Evolutionary conservation across 2,113 vertebrate species (phyloP).

Genomic region (Emydocephalus ijimae): DNA sequence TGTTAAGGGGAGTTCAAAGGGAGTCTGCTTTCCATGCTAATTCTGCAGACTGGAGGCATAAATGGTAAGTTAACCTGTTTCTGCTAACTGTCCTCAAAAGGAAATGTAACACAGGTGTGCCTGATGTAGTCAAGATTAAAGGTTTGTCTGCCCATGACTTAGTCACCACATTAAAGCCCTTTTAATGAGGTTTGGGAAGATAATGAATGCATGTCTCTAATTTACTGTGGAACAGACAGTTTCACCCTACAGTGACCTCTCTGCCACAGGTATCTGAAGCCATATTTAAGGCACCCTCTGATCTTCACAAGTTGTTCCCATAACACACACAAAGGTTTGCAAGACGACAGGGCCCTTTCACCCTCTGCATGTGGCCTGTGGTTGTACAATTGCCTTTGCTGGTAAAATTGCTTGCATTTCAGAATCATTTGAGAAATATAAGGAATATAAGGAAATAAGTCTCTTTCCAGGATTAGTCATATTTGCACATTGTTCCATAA

Average conservation of each 20-base stretch:
- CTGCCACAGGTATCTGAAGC: conserved; percentile 70
- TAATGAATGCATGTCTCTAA: conserved; percentile 74
- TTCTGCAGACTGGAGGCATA: conserved; percentile 64
- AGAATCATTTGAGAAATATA: not conserved
- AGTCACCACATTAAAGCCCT: conserved; percentile 71
- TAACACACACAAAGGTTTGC: not conserved
- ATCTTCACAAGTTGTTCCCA: not conserved
- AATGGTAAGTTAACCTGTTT: conserved; percentile 67
- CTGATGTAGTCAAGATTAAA: conserved; percentile 76
- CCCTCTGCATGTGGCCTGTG: not conserved
- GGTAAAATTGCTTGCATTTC: not conserved
- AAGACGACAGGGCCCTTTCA: not conserved
- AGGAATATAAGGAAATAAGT: not conserved
- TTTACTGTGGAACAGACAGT: conserved; percentile 65
- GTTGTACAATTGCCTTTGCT: not conserved
- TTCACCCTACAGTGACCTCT: conserved; percentile 65
- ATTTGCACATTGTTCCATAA: not conserved
- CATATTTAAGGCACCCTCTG: conserved; percentile 59
- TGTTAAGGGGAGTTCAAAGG: conserved; percentile 51
- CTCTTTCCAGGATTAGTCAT: not conserved
- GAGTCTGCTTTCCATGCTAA: conserved; percentile 59
- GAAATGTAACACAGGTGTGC: conserved; percentile 77
- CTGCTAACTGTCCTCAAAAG: conserved; percentile 67
- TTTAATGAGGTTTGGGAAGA: conserved; percentile 74
- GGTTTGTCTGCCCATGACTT: conserved; percentile 71